Base-by-base conservation (phyloP, 2,888 invertebrate species). In the Phengaris arion region DNA sequence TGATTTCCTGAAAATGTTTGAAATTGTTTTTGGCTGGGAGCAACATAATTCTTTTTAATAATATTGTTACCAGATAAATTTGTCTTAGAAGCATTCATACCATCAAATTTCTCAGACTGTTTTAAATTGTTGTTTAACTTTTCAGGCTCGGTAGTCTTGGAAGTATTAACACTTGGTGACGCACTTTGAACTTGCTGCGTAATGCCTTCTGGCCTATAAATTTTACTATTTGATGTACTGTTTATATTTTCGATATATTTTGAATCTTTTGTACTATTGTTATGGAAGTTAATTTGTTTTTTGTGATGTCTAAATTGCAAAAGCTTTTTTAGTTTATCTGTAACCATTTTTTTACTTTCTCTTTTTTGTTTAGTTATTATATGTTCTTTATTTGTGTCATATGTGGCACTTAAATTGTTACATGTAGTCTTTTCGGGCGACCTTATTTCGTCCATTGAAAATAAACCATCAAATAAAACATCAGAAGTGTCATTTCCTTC, bases 361-460 rank as follows among this genome's bases (percentile, higher is more conserved):
- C 15, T 51, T 51, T 22, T 51, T 70, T 48, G n/a, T 51, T 5
- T 22, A 51, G 52, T 22, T 51, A 48, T 10, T 54, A 12, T 6
- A 2, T 7, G 22, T 52, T 72, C 15, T 12, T 6, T 51, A 35
- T 22, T 72, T 72, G 72, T 51, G 22, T 70, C 69, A 35, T 22
- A 22, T 64, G 9, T 22, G 12, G 35, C 10, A 12, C 22, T 45
- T 45, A 45, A 12, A 64, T 68, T 77, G 45, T 78, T 77, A 6
- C 76, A 75, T 68, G 79, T 8, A 35, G 72, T 69, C 68, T 80
- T 85, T 76, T 86, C 86, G 1, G 87, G 86, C 2, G 87, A 86
- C 69, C 85, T 88, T 2, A 86, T 78, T 57, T 89, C 89, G n/a
- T 89, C 90, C 86, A 90, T 89, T 46, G 87, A 86, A 77, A 85